Base-by-base conservation (phyloP, 2,797 vertebrate genomes). In the Enteromius afrohamiltoni region DNA sequence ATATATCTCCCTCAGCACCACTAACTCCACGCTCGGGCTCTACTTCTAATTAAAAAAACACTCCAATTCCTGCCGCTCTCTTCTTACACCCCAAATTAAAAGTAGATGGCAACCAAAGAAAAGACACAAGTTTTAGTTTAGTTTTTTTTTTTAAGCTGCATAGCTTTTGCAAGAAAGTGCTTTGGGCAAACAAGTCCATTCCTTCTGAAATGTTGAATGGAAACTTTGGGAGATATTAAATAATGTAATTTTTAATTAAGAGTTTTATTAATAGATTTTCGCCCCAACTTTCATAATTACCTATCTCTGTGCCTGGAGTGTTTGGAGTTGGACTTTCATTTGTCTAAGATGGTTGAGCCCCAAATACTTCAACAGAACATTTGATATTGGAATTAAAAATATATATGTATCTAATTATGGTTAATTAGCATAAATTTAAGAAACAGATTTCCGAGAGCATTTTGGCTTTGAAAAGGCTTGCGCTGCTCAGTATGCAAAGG, bases 221-320 rank as follows among this genome's bases (percentile, higher is more conserved):
- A 93, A 95, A 94, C 92, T 93, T 95, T 93, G 94, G 88, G 90
- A 93, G 93, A 94, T 94, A 93, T 94, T 94, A 95, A 93, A 90
- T 94, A 94, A 94, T 88, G 94, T 90, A 93, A 92, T 91, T 95
- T 95, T 95, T 95, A 95, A 95, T 95, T 95, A 94, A 93, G 91
- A 93, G 90, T 91, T 79, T 93, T 95, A 94, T 94, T 95, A 95
- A 95, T 94, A 94, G 93, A 94, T 94, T 94, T 94, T 82, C 26
- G 19, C 91, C 91, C 92, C 85, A 95, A 94, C 92, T 93, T 94
- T 93, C 82, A 85, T 94, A 94, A 95, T 95, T 94, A 95, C 93
- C 91, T 91, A 83, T 92, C 90, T 89, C 86, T 89, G 91, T 91
- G 93, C 94, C 93, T 88, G 88, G 90, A 93, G 95, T 93, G 83